Percentiles rank a stretch among this genome's conserved stretches.
Conservation (phyloP, 2,797 vertebrate genomes). For the Podarcis lilfordi region DNA sequence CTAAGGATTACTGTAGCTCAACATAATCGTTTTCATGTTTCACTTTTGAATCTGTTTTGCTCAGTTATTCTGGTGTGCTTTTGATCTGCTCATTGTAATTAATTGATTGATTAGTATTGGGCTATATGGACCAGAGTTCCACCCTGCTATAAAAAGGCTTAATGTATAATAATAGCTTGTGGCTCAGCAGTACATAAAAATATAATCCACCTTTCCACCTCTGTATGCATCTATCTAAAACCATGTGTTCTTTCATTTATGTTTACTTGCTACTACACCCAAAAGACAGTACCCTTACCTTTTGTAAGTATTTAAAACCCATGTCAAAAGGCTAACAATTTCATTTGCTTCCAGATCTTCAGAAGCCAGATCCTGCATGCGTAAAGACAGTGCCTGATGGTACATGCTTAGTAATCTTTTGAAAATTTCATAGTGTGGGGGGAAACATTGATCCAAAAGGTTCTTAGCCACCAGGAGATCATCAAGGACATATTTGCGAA, state of each 20-base stretch:
- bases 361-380: conserved; percentile 89
- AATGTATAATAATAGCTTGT: neutral
- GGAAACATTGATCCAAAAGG: conserved; percentile 94
- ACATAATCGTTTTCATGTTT: too few relatives aligned
- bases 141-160: neutral
- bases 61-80: too few relatives aligned
- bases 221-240: neutral
- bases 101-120: neutral
- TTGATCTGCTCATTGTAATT: too few relatives aligned
- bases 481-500: conserved; percentile 91
- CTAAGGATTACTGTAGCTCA: too few relatives aligned
- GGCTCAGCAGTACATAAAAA: neutral
- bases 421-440: conserved; percentile 93
- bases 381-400: conserved; percentile 86
- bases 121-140: neutral
- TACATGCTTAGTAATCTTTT: conserved; percentile 87
- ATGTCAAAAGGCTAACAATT: conserved; percentile 93
- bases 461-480: conserved; percentile 92
- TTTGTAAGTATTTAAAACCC: conserved; percentile 96
- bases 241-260: neutral
- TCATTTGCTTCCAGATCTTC: conserved; percentile 96
- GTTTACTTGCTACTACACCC: too few relatives aligned
- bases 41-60: too few relatives aligned
- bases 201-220: neutral
- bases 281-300: conserved; percentile 80